These are phyloP conservation scores for Perognathus longimembris DNA, from an alignment of 2,113 vertebrate species.

Conservation along the genomic window DNA sequence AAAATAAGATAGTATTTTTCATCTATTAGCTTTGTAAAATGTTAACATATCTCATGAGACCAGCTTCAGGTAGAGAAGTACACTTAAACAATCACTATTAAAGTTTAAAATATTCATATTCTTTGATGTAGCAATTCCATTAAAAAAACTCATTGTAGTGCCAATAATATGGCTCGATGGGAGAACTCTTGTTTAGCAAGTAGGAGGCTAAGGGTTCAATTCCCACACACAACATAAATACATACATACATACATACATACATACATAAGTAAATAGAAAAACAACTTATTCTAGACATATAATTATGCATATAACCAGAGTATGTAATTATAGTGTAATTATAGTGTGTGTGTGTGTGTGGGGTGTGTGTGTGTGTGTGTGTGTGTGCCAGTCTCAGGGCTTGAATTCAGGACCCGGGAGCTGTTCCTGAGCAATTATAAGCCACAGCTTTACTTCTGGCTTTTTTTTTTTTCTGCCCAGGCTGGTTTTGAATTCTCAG, in stretches of 20 bases:
- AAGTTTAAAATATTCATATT: conserved; percentile 27
- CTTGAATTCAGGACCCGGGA: too few species aligned
- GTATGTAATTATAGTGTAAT: neutral
- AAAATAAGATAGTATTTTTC: conserved; percentile 39
- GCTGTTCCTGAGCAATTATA: too few species aligned
- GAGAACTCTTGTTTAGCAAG: neutral
- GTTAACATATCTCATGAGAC: neutral
- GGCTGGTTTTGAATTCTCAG: too few species aligned
- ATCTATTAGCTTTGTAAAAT: neutral
- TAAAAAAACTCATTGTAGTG: neutral
- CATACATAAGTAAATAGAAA: neutral
- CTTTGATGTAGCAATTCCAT: conserved; percentile 6
- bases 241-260: too few species aligned
- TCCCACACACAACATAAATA: neutral
- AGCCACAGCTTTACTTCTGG: too few species aligned
- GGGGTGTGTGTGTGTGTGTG: too few species aligned
- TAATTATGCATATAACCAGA: neutral
- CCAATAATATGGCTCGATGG: neutral
- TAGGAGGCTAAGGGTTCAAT: neutral
- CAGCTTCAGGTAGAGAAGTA: neutral
- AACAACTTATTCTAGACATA: neutral
- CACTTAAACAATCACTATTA: neutral
- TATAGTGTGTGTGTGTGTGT: too few species aligned
- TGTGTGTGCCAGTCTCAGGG: neutral
- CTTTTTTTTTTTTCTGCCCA: too few species aligned